Conservation (phyloP, 2,797 vertebrate genomes). For the Falco peregrinus region DNA sequence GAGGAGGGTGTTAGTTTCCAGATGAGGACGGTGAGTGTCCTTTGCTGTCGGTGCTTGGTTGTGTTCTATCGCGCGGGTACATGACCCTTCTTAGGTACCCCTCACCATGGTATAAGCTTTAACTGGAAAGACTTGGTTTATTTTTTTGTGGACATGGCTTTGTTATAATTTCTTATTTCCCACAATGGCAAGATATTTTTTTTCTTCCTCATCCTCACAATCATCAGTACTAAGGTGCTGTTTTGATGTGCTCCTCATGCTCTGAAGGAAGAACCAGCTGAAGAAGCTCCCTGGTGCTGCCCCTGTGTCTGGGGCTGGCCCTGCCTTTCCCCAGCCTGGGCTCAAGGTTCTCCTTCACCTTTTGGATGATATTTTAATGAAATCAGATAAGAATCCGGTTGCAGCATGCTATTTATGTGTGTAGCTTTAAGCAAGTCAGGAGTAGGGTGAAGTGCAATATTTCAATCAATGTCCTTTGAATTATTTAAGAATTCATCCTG, state of each 20-base stretch:
- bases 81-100: background rate
- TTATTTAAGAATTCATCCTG: background rate
- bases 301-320: no score
- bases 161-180: background rate
- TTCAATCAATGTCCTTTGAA: constrained; percentile 12
- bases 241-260: background rate
- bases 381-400: background rate
- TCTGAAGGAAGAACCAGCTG: background rate
- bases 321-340: background rate
- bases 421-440: background rate
- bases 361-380: background rate
- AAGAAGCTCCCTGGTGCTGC: background rate
- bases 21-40: background rate
- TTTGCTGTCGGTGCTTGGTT: background rate
- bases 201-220: background rate
- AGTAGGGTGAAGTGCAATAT: background rate
- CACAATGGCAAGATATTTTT: no score
- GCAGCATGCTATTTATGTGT: background rate
- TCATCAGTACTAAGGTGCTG: rapidly evolving
- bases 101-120: background rate
- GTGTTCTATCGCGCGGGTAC: rapidly evolving
- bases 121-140: no score
- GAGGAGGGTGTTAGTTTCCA: no score
- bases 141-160: background rate
- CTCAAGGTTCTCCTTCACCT: background rate